Evolutionary conservation across 2,888 invertebrate genomes (phyloP), one percentile per base, ranked within the genome.

Genomic region (Lysandra coridon): DNA sequence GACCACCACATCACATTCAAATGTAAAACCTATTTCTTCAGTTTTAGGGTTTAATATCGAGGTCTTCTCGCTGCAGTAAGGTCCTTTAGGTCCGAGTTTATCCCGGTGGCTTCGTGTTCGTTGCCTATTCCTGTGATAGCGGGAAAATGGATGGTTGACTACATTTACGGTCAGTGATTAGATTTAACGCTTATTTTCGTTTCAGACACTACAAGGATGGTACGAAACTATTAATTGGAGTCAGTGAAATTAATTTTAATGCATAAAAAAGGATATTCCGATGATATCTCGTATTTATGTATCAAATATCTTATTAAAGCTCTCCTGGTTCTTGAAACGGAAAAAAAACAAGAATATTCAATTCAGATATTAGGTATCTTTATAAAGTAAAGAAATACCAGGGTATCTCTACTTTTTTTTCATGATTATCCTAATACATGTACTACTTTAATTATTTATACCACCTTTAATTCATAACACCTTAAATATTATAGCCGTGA

Each of bases 91-190:
- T 79, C 64, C 82, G 62, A 37, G 44, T 73, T 80, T 79, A 74
- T 83, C 82, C 82, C 82, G 84, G 84, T 86, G 88, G 87, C 89
- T 93, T 91, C 94, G 92, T 94, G 94, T 92, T 87, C 86, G 86
- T 86, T 84, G 90, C 86, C 88, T 88, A 89, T 89, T 90, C 90
- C 87, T 86, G 88, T 90, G 93, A 93, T 92, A 93, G 91, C 88
- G 88, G 90, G 91, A 91, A 94, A 94, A 94, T 92, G 92, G 90
- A 93, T 92, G 94, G 92, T 93, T 93, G 93, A 91, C 92, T 92
- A 94, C 93, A 91, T 94, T 94, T 94, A 93, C 90, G 89, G 92
- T 89, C 87, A 87, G 89, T 89, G 88, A 88, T 88, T 88, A 86
- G 88, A 91, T 90, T 92, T 91, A 90, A 91, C 87, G 88, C 88